Conservation (phyloP, 2,113 vertebrate genomes). For the Morone chrysops region DNA sequence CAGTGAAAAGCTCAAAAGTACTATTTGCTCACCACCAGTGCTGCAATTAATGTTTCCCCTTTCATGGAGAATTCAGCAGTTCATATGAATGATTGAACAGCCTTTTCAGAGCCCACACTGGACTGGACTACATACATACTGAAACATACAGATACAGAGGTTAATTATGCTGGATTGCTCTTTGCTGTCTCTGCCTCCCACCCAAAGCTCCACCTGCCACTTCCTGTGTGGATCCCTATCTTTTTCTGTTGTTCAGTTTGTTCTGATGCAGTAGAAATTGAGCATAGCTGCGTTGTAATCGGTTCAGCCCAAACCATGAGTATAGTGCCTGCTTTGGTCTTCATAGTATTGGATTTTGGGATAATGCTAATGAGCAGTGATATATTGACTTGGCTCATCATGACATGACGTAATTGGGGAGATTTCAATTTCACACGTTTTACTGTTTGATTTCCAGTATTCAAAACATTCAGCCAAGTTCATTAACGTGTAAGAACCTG, state of each 20-base stretch:
- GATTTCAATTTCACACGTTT: background rate
- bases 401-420: background rate
- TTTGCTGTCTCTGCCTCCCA: constrained; percentile 5
- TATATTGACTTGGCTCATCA: constrained; percentile 14
- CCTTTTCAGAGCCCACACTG: constrained; percentile 5
- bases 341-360: constrained; percentile 7
- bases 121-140: background rate
- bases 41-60: constrained; percentile 11
- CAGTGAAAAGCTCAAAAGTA: constrained; percentile 18
- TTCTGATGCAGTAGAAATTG: constrained; percentile 14
- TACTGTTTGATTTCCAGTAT: constrained; percentile 1
- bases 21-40: background rate
- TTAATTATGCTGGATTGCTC: constrained; percentile 36
- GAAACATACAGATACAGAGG: constrained; percentile 8
- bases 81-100: constrained; percentile 40
- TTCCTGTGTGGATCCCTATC: constrained; percentile 9
- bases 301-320: background rate
- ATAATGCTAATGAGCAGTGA: background rate
- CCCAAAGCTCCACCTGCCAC: constrained; percentile 16
- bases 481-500: background rate
- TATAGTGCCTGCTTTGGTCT: background rate
- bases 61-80: constrained; percentile 13
- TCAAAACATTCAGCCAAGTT: background rate
- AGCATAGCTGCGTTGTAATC: background rate
- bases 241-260: constrained; percentile 20